Percentiles rank a stretch among this genome's conserved stretches.
Evolutionary conservation across 2,113 vertebrate species (phyloP).

Genomic region (Mionectes macconnelli): DNA sequence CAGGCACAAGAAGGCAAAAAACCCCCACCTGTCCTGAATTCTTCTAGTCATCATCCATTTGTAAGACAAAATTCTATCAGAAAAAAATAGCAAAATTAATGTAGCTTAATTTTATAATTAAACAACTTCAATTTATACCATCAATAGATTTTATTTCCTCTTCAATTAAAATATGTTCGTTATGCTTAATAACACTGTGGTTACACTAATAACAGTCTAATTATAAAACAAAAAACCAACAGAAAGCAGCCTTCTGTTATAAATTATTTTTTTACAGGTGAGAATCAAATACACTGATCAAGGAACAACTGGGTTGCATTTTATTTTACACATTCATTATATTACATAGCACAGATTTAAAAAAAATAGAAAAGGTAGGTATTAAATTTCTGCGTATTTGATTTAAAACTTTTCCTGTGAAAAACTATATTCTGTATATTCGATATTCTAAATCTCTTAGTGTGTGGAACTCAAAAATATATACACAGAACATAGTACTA

Average conservation of each 20-base stretch:
- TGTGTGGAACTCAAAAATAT: background rate
- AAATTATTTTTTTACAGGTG: background rate
- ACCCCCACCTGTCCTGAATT: background rate
- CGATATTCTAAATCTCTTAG: background rate
- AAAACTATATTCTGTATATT: conserved; percentile 4
- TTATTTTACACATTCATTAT: background rate
- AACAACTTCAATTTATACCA: background rate
- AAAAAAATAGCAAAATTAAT: background rate
- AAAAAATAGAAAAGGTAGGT: conserved; percentile 25
- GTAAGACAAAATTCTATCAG: background rate
- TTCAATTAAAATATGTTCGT: background rate
- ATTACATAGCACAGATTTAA: background rate
- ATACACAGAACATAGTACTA: background rate
- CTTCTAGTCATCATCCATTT: background rate
- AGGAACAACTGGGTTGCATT: background rate
- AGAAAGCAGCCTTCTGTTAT: background rate
- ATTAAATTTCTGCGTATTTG: background rate
- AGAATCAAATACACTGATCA: background rate
- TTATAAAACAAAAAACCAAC: background rate
- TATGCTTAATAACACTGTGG: background rate
- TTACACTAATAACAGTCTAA: background rate
- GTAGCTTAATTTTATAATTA: background rate
- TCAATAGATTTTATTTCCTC: background rate
- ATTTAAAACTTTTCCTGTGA: background rate
- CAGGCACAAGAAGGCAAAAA: background rate